Evolutionary conservation across 2,888 invertebrate genomes (phyloP).

Genomic region (Lamproptera curius): DNA sequence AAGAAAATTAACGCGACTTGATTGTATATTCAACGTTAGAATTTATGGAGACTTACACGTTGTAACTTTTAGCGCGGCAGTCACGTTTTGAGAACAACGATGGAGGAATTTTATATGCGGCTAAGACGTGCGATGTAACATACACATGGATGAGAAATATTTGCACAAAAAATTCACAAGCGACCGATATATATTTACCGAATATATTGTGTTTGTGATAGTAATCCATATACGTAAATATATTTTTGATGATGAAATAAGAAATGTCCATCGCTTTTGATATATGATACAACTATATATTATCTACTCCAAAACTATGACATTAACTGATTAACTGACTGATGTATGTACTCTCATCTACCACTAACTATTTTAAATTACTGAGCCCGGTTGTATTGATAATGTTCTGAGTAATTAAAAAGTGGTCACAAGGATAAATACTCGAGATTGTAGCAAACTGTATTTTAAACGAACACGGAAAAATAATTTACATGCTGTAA

Average conservation of each 20-base stretch:
- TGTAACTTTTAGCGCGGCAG: constrained; percentile 5
- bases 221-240: background rate
- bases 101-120: constrained; percentile 2
- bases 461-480: no score
- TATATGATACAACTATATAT: background rate
- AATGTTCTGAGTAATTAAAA: no score
- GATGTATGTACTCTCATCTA: no score
- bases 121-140: background rate
- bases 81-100: constrained; percentile 1
- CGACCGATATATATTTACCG: background rate
- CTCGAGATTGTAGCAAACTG: no score
- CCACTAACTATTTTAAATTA: no score
- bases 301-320: no score
- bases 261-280: background rate
- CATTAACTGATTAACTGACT: no score
- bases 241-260: background rate
- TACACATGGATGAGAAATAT: background rate
- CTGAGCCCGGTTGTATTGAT: no score
- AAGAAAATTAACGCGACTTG: constrained; percentile 8
- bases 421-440: no score
- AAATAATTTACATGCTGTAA: no score
- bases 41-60: constrained; percentile 4
- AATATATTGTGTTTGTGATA: background rate
- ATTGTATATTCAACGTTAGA: constrained; percentile 11
- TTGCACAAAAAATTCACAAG: background rate